phyloP scores from a whole-genome alignment of 2,888 invertebrate genomes.

The Lymantria monacha region DNA sequence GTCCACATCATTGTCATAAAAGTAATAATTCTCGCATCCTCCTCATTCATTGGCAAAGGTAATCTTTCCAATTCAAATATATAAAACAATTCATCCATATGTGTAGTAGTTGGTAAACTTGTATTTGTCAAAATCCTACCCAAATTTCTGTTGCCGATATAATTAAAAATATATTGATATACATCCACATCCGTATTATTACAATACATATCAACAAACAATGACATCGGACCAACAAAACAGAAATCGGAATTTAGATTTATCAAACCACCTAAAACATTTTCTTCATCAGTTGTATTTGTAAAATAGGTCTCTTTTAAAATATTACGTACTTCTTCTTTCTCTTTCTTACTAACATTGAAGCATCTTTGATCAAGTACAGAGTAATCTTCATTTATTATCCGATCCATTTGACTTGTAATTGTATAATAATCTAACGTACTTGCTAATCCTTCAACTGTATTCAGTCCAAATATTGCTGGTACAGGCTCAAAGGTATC shows the following conservation, averaged over 20 bases:
- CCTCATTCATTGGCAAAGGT: slow-evolving; percentile 64
- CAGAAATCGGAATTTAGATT: slow-evolving; percentile 70
- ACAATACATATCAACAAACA: slow-evolving; percentile 60
- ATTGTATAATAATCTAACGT: slow-evolving; percentile 67
- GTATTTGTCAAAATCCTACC: slow-evolving; percentile 67
- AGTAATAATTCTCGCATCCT: slow-evolving; percentile 68
- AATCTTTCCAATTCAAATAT: slow-evolving; percentile 66
- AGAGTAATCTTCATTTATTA: slow-evolving; percentile 61
- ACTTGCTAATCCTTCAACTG: slow-evolving; percentile 77
- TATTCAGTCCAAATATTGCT: slow-evolving; percentile 76
- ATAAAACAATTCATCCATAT: slow-evolving; percentile 68
- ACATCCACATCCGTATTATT: slow-evolving; percentile 53
- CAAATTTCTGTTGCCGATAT: slow-evolving; percentile 65
- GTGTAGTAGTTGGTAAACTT: slow-evolving; percentile 59
- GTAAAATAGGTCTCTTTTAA: slow-evolving; percentile 65
- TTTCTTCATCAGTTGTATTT: slow-evolving; percentile 58
- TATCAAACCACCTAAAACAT: slow-evolving; percentile 63
- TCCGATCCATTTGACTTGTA: slow-evolving; percentile 64
- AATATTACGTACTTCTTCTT: slow-evolving; percentile 49
- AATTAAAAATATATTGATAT: slow-evolving; percentile 64
- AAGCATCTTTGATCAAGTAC: slow-evolving; percentile 59
- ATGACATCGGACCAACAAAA: slow-evolving; percentile 65
- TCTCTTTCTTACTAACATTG: slow-evolving; percentile 44
- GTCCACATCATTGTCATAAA: slow-evolving; percentile 79
- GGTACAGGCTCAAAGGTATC: slow-evolving; percentile 66